These are phyloP conservation scores for Catharus minimus DNA, from an alignment of 2,113 vertebrate genomes.

Conservation along the genomic window DNA sequence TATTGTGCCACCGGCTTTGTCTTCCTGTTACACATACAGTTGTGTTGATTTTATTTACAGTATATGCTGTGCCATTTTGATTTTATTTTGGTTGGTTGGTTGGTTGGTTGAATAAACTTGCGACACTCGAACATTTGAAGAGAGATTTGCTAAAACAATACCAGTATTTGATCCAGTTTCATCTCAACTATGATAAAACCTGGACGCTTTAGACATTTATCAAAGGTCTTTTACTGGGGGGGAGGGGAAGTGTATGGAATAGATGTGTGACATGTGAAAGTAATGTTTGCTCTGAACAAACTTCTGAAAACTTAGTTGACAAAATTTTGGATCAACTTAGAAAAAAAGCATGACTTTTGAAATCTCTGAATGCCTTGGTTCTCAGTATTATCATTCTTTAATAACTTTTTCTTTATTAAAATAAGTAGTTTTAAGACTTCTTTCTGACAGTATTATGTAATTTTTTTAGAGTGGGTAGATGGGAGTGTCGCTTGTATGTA, in stretches of 20 bases:
- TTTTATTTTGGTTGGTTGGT: constrained; percentile 75
- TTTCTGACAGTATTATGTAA: constrained; percentile 90
- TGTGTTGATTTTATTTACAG: constrained; percentile 67
- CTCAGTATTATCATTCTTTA: constrained; percentile 86
- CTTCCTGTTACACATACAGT: constrained; percentile 78
- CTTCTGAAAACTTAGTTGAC: constrained; percentile 78
- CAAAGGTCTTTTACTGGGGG: constrained; percentile 74
- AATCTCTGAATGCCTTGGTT: constrained; percentile 85
- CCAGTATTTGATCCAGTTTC: constrained; percentile 84
- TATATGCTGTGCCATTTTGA: constrained; percentile 81
- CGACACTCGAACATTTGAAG: constrained; percentile 81
- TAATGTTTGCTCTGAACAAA: constrained; percentile 78
- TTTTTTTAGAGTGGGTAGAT: constrained; percentile 82
- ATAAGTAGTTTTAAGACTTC: constrained; percentile 82
- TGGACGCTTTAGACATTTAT: constrained; percentile 80
- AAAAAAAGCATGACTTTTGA: constrained; percentile 83
- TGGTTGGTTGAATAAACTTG: constrained; percentile 80
- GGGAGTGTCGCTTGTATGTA: constrained; percentile 84
- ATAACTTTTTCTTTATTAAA: constrained; percentile 84
- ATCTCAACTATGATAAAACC: constrained; percentile 80
- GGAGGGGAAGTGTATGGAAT: constrained; percentile 64
- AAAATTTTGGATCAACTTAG: constrained; percentile 79
- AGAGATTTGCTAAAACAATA: constrained; percentile 74
- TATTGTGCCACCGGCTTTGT: constrained; percentile 78
- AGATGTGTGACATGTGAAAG: constrained; percentile 72